phyloP scores from a whole-genome alignment of 2,797 vertebrate species.

The Hydrocynus forskahlii region DNA sequence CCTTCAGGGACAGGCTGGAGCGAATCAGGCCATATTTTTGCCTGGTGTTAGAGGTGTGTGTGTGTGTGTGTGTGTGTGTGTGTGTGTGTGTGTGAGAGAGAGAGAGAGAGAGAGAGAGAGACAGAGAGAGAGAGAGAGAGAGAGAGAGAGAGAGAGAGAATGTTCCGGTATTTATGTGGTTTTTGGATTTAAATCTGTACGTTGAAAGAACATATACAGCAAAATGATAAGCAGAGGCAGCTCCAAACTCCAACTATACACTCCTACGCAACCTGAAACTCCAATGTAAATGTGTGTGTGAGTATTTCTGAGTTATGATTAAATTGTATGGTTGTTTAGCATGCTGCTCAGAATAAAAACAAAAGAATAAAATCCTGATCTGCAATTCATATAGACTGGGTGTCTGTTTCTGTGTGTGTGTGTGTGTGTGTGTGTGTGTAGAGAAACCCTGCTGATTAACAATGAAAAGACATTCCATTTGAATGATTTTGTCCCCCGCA shows the following conservation, averaged over 20 bases:
- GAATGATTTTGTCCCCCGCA: not conserved
- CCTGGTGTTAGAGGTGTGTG: not conserved
- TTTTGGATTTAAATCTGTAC: not conserved
- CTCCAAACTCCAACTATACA: not conserved
- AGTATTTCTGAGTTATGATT: not conserved
- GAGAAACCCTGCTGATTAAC: not conserved
- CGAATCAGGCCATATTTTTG: not conserved
- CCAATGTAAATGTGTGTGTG: not conserved
- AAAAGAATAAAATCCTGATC: not conserved
- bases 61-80: too few relatives aligned
- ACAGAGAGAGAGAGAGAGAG: too few relatives aligned
- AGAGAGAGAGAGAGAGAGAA: too few relatives aligned
- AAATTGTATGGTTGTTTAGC: not conserved
- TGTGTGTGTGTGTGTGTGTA: not conserved
- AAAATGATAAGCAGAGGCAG: not conserved
- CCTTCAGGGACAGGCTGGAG: not conserved
- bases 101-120: too few relatives aligned
- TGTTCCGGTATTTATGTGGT: not conserved
- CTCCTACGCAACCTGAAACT: not conserved
- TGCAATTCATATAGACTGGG: not conserved
- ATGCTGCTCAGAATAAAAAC: not conserved
- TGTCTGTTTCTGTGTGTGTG: not conserved
- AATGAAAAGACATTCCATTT: not conserved
- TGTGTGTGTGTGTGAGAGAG: too few relatives aligned
- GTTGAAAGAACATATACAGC: conserved; percentile 3